Base-by-base conservation (phyloP, 2,888 invertebrate genomes). In the Torymus aiolomorphi region DNA sequence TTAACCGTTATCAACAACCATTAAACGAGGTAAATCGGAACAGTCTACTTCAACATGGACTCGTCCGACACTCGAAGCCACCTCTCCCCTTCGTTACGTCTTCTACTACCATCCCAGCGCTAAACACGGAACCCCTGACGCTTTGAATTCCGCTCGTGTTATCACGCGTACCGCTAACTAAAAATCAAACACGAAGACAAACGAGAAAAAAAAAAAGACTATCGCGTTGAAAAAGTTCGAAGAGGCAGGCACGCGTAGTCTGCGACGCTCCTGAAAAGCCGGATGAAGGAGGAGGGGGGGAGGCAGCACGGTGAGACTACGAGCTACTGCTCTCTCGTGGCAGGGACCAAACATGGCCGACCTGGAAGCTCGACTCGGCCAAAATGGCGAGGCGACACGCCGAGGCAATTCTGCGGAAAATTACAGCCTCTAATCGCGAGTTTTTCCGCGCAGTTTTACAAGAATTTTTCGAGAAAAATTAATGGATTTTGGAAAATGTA, bases 321-420 rank as follows among this genome's bases (percentile, higher is more conserved):
- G 51, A 51, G 18, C 57, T 5, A 18, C 42, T 56, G 20, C 1
- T 24, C 67, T 74, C 49, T 65, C 52, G 42, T 66, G n/a, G 54
- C 65, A 31, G 54, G 61, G 42, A 16, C 61, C 80, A 75, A 90
- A 90, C 84, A 90, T 90, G 90, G 90, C 90, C 85, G 90, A 84
- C 85, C 76, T 78, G 84, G 83, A 87, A 86, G 86, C 87, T 85
- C 85, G 84, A 83, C 86, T 86, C 86, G 86, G 86, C 85, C 88
- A 90, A 90, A 84, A 90, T 90, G 90, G 90, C 89, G 88, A 86
- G 69, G 54, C 20, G 31, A 2, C 20, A 20, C 16, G 12, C 31
- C 49, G 70, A 71, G 76, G 72, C 79, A 81, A 72, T 73, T 78
- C 67, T 10, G 56, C 18, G 65, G 74, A 49, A 73, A 75, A 73